These are phyloP conservation scores for Laspeyria flexula DNA, from an alignment of 2,888 invertebrate species.

Conservation along the genomic window DNA sequence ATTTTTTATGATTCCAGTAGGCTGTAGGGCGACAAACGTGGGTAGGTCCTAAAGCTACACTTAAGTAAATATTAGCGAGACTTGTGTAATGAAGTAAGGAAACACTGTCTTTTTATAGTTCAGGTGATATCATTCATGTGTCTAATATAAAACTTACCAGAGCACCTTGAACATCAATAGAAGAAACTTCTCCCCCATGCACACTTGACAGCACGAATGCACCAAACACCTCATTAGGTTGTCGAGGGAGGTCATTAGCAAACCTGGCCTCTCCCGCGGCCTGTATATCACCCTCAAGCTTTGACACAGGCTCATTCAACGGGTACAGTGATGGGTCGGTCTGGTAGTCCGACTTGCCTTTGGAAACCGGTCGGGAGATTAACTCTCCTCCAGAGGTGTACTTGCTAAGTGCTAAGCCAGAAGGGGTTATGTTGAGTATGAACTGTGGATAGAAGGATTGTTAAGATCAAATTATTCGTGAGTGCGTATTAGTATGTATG, in stretches of 20 bases:
- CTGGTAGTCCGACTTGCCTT: conserved; percentile 86
- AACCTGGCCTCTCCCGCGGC: conserved; percentile 89
- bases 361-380: conserved; percentile 86
- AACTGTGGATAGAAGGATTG: conserved; percentile 70
- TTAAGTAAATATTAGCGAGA: no score
- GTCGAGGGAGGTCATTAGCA: conserved; percentile 87
- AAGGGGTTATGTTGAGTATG: conserved; percentile 82
- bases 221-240: conserved; percentile 88
- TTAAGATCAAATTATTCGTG: background rate
- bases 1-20: no score
- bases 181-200: conserved; percentile 84
- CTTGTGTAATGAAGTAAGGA: no score
- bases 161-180: conserved; percentile 86
- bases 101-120: no score
- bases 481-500: conserved; percentile 2
- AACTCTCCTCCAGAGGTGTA: conserved; percentile 82
- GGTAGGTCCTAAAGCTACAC: no score
- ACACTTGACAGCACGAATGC: conserved; percentile 88
- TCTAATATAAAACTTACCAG: conserved; percentile 75
- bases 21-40: no score
- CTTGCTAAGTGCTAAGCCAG: conserved; percentile 60
- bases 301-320: conserved; percentile 88
- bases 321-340: conserved; percentile 88
- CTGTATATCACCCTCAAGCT: conserved; percentile 87
- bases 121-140: background rate